Conservation (phyloP, 1,140 invertebrate species). For the Bombus balteatus region DNA sequence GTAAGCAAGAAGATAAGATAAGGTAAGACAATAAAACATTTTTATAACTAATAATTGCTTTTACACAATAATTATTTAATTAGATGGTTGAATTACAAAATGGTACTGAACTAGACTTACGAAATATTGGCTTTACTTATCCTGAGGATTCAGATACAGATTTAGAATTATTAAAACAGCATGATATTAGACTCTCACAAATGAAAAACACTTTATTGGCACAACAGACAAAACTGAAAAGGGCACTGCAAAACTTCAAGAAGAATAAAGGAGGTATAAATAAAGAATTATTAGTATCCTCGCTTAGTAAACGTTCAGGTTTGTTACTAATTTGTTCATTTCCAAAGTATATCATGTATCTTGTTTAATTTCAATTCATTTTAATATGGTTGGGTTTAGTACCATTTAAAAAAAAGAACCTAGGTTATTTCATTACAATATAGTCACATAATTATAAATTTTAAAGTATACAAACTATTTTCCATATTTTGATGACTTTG, state of each 20-base stretch:
- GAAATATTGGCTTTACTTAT: slow-evolving; percentile 87
- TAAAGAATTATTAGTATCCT: neutral
- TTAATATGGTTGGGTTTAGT: neutral
- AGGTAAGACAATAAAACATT: slow-evolving; percentile 23
- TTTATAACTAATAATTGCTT: neutral
- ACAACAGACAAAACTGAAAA: slow-evolving; percentile 86
- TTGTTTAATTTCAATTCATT: neutral
- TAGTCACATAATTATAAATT: neutral
- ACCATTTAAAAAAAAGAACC: neutral
- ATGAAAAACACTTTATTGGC: slow-evolving; percentile 85
- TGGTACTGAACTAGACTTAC: slow-evolving; percentile 82
- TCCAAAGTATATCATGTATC: neutral
- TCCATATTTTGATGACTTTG: neutral
- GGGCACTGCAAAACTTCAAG: slow-evolving; percentile 77
- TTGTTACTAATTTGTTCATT: neutral
- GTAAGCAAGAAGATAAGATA: slow-evolving; percentile 61
- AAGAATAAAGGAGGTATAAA: slow-evolving; percentile 74
- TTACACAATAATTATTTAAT: slow-evolving; percentile 26
- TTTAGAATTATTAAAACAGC: slow-evolving; percentile 85
- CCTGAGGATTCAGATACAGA: slow-evolving; percentile 85
- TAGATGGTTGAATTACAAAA: slow-evolving; percentile 85
- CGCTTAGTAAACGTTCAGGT: neutral
- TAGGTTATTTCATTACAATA: neutral
- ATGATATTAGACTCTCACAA: slow-evolving; percentile 85
- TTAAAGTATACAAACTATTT: neutral